phyloP scores from a whole-genome alignment of 2,113 vertebrate species.

The Pelecanoides urinatrix region DNA sequence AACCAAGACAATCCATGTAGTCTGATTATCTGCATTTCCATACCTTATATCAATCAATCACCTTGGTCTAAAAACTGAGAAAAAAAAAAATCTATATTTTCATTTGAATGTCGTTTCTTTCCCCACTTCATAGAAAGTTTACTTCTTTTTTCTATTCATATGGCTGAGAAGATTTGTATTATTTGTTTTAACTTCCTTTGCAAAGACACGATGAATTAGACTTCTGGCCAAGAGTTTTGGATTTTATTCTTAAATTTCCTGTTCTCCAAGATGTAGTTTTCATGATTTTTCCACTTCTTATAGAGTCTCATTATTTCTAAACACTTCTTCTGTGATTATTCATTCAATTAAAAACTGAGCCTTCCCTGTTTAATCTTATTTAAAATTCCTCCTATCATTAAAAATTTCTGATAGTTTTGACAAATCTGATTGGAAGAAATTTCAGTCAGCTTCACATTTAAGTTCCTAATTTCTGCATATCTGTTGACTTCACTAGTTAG shows the following conservation, averaged over 20 bases:
- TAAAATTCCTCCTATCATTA: background rate
- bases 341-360: background rate
- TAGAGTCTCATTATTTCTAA: background rate
- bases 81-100: background rate
- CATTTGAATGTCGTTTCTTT: background rate
- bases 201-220: background rate
- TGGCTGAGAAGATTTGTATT: background rate
- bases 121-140: background rate
- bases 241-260: slow-evolving; percentile 16
- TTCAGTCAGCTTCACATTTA: background rate
- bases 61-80: background rate
- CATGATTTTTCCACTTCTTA: background rate
- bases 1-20: background rate
- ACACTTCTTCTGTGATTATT: background rate
- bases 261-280: background rate
- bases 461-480: background rate
- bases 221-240: background rate
- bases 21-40: background rate
- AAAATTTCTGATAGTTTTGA: background rate
- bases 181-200: background rate
- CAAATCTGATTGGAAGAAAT: background rate
- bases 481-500: background rate
- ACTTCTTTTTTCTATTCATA: background rate
- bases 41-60: background rate
- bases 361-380: background rate